Conservation (phyloP, 1,140 invertebrate genomes). For the Diachasma alloeum region DNA sequence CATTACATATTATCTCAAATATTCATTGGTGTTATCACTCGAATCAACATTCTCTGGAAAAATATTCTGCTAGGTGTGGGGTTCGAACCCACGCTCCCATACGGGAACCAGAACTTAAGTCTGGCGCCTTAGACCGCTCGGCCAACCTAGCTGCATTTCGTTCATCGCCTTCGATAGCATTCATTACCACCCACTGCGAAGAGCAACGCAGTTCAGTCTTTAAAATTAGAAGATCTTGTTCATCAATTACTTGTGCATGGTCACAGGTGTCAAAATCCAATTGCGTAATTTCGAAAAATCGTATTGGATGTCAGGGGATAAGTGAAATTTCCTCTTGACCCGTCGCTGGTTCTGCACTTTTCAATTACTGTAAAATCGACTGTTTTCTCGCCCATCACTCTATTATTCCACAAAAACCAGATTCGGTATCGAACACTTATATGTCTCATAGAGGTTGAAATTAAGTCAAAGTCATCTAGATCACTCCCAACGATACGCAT, state of each 20-base stretch:
- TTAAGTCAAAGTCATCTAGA: no score
- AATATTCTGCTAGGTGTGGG: conserved; percentile 57
- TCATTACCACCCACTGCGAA: background rate
- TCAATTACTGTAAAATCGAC: no score
- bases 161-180: background rate
- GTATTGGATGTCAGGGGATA: background rate
- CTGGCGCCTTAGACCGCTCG: conserved; percentile 69
- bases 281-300: background rate
- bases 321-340: background rate
- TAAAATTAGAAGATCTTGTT: background rate
- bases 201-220: background rate
- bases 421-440: no score
- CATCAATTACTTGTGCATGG: background rate
- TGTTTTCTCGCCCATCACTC: no score
- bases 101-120: conserved; percentile 68
- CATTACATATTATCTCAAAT: no score
- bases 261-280: background rate
- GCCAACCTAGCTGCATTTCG: conserved; percentile 59
- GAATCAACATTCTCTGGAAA: background rate
- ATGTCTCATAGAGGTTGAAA: no score
- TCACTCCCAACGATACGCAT: no score
- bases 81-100: conserved; percentile 69
- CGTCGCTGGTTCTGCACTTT: no score
- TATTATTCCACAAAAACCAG: no score
- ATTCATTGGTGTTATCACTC: no score